Percentiles rank a stretch among this genome's conserved stretches.
These are phyloP conservation scores for Dromaius novaehollandiae DNA, from an alignment of 2,113 vertebrate genomes.

Conservation along the genomic window DNA sequence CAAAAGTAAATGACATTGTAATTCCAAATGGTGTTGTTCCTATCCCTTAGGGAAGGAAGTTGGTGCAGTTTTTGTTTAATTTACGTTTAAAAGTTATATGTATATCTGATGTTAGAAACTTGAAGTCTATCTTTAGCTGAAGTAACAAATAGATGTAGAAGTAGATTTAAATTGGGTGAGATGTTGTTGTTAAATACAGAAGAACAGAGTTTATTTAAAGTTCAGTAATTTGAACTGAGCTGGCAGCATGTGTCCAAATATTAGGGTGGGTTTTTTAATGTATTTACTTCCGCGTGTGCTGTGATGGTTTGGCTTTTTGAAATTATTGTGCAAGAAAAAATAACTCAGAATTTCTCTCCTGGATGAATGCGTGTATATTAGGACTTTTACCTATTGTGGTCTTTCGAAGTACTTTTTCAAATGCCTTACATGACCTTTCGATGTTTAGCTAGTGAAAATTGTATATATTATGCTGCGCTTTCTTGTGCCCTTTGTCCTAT, in stretches of 20 bases:
- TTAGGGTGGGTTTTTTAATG: not conserved
- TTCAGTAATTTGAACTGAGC: constrained; percentile 1
- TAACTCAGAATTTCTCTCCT: not conserved
- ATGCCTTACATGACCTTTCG: not conserved
- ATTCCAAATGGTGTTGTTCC: not conserved
- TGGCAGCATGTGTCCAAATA: not conserved
- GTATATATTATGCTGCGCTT: not conserved
- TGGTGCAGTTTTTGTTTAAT: not conserved
- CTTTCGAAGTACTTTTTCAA: constrained; percentile 3
- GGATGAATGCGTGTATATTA: not conserved
- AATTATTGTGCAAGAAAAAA: not conserved
- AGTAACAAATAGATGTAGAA: not conserved
- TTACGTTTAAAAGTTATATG: not conserved
- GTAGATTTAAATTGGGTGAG: constrained; percentile 3
- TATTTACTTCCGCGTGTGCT: not conserved
- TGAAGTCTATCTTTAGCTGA: not conserved
- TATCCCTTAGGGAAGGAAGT: not conserved
- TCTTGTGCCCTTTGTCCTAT: not conserved
- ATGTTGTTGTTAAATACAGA: constrained; percentile 4
- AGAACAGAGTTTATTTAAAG: not conserved
- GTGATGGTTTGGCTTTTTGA: not conserved
- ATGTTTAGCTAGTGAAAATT: not conserved
- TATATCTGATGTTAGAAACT: not conserved
- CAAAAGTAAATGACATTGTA: not conserved
- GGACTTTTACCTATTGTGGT: not conserved